Percentiles rank a stretch among this genome's conserved stretches.
Evolutionary conservation across 1,140 invertebrate species (phyloP).

Genomic region (Papilio machaon): DNA sequence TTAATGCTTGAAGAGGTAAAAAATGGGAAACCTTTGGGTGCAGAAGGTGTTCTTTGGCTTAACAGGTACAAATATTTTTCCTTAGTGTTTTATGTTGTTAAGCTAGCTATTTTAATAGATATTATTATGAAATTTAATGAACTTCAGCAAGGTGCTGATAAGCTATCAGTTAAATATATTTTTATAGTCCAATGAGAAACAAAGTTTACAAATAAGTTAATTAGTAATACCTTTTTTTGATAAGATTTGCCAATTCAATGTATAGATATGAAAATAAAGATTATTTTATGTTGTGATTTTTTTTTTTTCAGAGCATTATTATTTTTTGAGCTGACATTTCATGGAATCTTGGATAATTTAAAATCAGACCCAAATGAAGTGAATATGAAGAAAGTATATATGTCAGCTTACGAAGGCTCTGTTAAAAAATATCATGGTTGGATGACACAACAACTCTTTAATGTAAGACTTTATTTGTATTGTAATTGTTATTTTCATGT

Average conservation of each 20-base stretch:
- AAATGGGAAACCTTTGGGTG: slow-evolving; percentile 77
- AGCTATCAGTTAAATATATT: neutral
- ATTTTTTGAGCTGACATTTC: slow-evolving; percentile 84
- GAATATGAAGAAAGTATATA: slow-evolving; percentile 82
- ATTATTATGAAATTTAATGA: neutral
- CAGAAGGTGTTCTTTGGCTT: slow-evolving; percentile 86
- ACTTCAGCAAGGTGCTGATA: neutral
- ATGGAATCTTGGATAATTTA: slow-evolving; percentile 79
- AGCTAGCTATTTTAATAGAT: neutral
- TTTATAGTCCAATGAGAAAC: neutral
- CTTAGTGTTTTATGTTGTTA: neutral
- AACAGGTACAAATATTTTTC: slow-evolving; percentile 80
- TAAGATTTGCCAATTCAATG: neutral
- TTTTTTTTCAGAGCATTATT: slow-evolving; percentile 82
- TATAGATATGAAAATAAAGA: neutral
- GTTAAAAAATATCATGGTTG: slow-evolving; percentile 86
- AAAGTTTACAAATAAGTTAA: neutral
- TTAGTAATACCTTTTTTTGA: neutral
- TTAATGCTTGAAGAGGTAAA: slow-evolving; percentile 84
- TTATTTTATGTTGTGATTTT: neutral
- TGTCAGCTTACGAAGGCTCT: slow-evolving; percentile 84
- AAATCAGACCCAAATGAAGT: slow-evolving; percentile 73
- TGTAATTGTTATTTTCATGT: neutral
- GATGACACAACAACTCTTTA: slow-evolving; percentile 85
- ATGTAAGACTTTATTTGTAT: slow-evolving; percentile 73